Percentiles rank a stretch among this genome's conserved stretches.
Conservation (phyloP, 1,140 invertebrate genomes). For the Vanessa atalanta region DNA sequence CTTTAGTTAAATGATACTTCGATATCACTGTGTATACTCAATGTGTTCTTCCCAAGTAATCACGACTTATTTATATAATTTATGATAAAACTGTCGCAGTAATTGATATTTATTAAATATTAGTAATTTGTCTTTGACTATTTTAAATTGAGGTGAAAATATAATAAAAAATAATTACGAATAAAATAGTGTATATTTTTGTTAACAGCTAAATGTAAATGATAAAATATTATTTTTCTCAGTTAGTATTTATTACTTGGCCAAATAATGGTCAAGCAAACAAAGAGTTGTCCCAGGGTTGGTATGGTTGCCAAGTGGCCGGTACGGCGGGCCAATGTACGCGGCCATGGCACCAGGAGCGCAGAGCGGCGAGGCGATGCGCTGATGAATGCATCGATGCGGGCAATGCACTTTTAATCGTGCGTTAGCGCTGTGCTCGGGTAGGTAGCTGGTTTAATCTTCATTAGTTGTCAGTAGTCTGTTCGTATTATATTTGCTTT, state of each 20-base stretch:
- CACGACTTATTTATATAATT: background rate
- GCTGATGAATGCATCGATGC: constrained; percentile 2
- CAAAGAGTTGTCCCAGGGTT: constrained; percentile 26
- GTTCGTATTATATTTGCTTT: background rate
- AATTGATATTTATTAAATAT: no score
- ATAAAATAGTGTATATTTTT: no score
- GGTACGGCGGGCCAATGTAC: constrained; percentile 50
- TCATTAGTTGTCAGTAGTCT: background rate
- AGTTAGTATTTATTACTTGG: background rate
- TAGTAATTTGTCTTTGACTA: no score
- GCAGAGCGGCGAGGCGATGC: constrained; percentile 50
- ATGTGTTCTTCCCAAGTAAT: constrained; percentile 8
- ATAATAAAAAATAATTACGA: no score
- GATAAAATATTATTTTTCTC: no score
- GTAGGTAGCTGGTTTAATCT: constrained; percentile 7
- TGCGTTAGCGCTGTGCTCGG: constrained; percentile 1
- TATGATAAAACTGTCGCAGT: no score
- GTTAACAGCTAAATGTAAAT: no score
- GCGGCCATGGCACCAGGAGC: constrained; percentile 69
- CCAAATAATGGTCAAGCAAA: background rate
- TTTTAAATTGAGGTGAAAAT: no score
- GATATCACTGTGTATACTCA: no score
- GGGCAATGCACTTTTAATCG: constrained; percentile 18
- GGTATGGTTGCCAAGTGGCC: constrained; percentile 71
- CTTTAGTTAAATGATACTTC: no score